Evolutionary conservation across 2,888 invertebrate genomes (phyloP).

Genomic region (Ceramica pisi): DNA sequence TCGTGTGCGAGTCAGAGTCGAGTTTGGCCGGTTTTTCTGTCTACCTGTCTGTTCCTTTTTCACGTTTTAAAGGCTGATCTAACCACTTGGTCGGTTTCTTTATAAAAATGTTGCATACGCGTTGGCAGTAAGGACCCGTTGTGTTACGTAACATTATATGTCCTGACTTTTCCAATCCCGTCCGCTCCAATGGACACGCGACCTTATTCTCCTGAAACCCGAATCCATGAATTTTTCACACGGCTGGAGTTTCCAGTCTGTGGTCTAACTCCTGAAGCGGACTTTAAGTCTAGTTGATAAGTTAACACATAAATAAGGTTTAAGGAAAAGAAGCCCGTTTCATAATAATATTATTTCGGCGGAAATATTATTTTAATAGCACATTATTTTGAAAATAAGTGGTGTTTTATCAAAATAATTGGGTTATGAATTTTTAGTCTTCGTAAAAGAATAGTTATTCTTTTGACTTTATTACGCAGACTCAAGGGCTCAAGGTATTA

Average conservation of each 20-base stretch:
- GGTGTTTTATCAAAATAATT: slow-evolving; percentile 6
- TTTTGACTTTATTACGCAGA: too few relatives aligned
- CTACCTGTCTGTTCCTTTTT: too few relatives aligned
- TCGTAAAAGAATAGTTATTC: too few relatives aligned
- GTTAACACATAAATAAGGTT: slow-evolving; percentile 48
- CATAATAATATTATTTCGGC: slow-evolving; percentile 4
- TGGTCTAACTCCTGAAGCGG: slow-evolving; percentile 29
- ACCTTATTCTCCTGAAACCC: neutral
- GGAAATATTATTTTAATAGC: neutral
- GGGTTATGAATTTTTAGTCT: slow-evolving; percentile 6
- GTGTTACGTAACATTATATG: neutral
- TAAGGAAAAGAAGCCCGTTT: neutral
- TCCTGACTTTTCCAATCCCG: neutral
- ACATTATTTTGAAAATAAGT: slow-evolving; percentile 10
- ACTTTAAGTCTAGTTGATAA: slow-evolving; percentile 41
- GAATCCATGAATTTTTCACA: slow-evolving; percentile 33
- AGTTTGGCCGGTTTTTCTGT: too few relatives aligned
- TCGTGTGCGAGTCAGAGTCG: too few relatives aligned
- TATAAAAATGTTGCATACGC: too few relatives aligned
- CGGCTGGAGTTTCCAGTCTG: slow-evolving; percentile 14
- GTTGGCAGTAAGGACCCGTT: too few relatives aligned
- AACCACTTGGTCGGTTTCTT: too few relatives aligned
- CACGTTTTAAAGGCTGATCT: too few relatives aligned
- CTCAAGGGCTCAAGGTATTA: too few relatives aligned
- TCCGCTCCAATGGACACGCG: neutral